phyloP scores from a whole-genome alignment of 53 echinoderm and acorn worm species.

The Arbacia lixula region DNA sequence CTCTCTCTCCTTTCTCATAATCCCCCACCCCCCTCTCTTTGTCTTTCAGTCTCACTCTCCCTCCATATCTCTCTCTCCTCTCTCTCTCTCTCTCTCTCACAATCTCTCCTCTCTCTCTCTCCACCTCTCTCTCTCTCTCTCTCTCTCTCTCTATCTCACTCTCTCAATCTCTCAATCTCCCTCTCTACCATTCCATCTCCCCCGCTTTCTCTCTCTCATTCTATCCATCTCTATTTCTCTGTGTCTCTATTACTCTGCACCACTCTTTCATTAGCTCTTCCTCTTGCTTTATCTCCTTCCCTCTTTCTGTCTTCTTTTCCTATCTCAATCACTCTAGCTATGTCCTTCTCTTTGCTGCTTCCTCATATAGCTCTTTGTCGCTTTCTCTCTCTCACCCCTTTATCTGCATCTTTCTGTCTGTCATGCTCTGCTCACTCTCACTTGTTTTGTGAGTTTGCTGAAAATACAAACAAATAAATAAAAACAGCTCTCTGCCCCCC shows the following conservation, averaged over 20 bases:
- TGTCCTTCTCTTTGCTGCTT: neutral
- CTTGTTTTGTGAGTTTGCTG: no score
- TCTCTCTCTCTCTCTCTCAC: neutral
- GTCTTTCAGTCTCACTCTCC: neutral
- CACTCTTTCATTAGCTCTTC: no score
- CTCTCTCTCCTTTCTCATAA: neutral
- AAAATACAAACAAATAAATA: no score
- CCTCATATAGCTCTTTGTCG: neutral
- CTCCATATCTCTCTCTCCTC: slow-evolving; percentile 1
- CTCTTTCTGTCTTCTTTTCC: no score
- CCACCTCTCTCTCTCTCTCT: neutral
- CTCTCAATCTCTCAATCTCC: neutral
- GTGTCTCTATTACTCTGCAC: neutral
- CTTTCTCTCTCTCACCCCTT: neutral
- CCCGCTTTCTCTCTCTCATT: neutral
- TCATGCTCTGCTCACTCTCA: no score
- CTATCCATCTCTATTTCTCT: neutral
- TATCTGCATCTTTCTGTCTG: no score
- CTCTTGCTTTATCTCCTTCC: no score
- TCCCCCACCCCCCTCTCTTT: neutral
- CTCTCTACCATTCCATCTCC: neutral
- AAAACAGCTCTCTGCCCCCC: no score
- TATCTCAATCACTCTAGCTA: no score
- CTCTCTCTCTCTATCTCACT: neutral
- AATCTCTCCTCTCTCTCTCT: neutral